A percentile compares a stretch with the other conserved stretches of the same genome.
These are phyloP conservation scores for Mechanitis mazaeus DNA, from an alignment of 2,888 invertebrate species.

Conservation along the genomic window DNA sequence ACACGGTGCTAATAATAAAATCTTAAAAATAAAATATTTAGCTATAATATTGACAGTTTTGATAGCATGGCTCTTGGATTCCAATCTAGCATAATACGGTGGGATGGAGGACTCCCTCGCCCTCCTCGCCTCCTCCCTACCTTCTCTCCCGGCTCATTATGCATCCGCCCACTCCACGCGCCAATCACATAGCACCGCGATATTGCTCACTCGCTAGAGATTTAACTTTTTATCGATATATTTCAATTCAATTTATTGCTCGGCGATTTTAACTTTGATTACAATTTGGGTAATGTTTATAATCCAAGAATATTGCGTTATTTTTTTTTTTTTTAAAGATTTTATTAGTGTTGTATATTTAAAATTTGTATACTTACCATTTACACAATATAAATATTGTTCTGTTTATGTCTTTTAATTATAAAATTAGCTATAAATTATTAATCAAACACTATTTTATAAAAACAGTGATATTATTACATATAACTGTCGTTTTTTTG, in stretches of 20 bases:
- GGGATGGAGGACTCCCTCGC: conserved; percentile 35
- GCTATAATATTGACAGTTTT: conserved; percentile 54
- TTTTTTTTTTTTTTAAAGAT: no score
- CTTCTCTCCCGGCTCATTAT: conserved; percentile 62
- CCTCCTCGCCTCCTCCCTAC: conserved; percentile 34
- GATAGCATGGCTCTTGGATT: conserved; percentile 48
- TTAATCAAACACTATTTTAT: no score
- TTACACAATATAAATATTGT: no score
- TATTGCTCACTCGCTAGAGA: conserved; percentile 68
- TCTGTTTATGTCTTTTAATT: no score
- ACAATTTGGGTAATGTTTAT: no score
- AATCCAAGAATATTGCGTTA: no score
- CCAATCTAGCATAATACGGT: conserved; percentile 55
- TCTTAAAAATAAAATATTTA: conserved; percentile 5
- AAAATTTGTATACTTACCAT: no score
- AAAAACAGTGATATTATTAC: no score
- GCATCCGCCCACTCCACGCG: conserved; percentile 69
- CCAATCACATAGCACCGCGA: conserved; percentile 71
- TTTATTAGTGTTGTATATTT: no score
- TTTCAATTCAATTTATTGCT: background rate
- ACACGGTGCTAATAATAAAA: background rate
- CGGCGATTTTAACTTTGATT: background rate
- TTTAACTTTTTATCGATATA: conserved; percentile 58
- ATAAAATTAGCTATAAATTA: no score
- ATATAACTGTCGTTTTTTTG: background rate